Evolutionary conservation across 2,888 invertebrate genomes (phyloP).

Genomic region (Merodon equestris): DNA sequence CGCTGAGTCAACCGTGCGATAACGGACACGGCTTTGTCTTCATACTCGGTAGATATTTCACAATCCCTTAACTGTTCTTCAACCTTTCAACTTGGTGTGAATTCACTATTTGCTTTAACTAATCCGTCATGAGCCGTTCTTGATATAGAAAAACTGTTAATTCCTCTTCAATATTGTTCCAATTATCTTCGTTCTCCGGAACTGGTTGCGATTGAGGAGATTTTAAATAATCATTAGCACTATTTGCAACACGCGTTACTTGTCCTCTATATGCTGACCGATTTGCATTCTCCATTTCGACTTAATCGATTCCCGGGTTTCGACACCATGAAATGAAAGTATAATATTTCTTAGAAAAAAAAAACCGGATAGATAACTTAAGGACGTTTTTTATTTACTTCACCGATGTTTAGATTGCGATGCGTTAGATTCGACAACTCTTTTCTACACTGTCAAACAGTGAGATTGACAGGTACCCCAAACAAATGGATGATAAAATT

Average conservation of each 20-base stretch:
- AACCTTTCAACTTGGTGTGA: not conserved
- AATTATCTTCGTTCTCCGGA: constrained; percentile 2
- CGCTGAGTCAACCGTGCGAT: constrained; percentile 7
- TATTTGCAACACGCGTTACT: constrained; percentile 11
- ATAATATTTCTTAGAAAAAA: no score
- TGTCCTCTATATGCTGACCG: constrained; percentile 19
- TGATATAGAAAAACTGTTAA: constrained; percentile 1
- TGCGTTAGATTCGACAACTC: no score
- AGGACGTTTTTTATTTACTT: no score
- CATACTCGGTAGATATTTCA: not conserved
- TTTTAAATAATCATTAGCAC: constrained; percentile 9
- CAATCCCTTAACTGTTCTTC: constrained; percentile 1
- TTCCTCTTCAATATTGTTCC: constrained; percentile 10
- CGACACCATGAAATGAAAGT: no score
- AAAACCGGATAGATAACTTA: no score
- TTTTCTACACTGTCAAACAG: no score
- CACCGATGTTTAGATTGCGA: no score
- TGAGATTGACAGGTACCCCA: no score
- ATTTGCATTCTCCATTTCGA: constrained; percentile 10
- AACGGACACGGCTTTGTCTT: not conserved
- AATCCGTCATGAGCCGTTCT: not conserved
- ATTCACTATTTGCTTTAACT: not conserved
- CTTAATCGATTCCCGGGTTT: not conserved
- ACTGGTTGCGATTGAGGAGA: not conserved
- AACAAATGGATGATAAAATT: no score